Evolutionary conservation across 1,140 invertebrate species (phyloP), one percentile per base, ranked within the genome.

Genomic region (Drosophila parabipectinata): DNA sequence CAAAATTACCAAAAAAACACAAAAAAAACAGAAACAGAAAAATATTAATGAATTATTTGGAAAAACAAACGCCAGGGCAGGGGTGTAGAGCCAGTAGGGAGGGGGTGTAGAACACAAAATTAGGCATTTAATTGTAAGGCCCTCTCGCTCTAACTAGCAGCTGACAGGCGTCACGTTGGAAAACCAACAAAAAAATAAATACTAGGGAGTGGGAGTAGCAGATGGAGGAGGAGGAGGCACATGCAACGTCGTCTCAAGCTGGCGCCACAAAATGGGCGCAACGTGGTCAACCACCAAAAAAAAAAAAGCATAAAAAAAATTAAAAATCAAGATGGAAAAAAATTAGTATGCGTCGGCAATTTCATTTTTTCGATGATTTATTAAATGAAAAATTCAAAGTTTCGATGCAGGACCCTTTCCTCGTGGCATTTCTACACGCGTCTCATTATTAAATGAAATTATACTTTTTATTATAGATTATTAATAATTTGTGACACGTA

Each of bases 1-100:
- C 80, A 80, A 85, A 84, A 84, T 84, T 85, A 80, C 62, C 75
- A 37, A 55, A 78, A 54, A 67, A 34, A 69, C 44, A 18, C 8
- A 18, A n/a, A 28, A 54, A 28, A 63, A 48, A 81, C 15, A 57
- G 55, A 77, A 78, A 81, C 53, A 54, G 60, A 76, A 50, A 87
- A 91, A 90, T 91, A 91, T 91, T 91, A 91, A 91, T 91, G 90
- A 91, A 91, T 91, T 91, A 91, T 91, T 91, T 90, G 90, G 90
- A 91, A 91, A 91, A 84, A 88, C 73, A 88, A 84, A 87, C 71
- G 78, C 74, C 79, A 81, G 39, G 39, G 12, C 79, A 81, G 34
- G 62, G 41, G 28, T 34, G 39, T 8, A 15, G 61, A 7, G 26
- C 26, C 26, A 28, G 34, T 30, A 28, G 66, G 58, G 8, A 9